phyloP scores from a whole-genome alignment of 1,140 invertebrate genomes.

The Amphibalanus amphitrite region DNA sequence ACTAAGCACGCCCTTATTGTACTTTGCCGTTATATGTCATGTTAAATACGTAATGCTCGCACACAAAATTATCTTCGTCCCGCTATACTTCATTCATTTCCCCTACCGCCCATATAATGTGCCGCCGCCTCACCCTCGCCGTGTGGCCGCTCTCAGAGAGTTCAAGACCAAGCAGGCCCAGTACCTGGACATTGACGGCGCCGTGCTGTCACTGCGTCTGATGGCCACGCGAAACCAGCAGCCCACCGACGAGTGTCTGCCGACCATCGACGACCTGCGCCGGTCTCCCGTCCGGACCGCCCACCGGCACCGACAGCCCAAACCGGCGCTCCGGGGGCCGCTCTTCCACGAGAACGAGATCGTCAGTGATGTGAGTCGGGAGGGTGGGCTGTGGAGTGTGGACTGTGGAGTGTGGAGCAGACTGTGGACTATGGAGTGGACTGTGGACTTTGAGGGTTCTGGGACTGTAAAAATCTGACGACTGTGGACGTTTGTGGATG shows the following conservation, averaged over 20 bases:
- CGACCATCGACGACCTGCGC: not conserved
- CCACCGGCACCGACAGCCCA: not conserved
- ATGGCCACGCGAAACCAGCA: not conserved
- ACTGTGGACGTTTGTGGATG: too few species aligned
- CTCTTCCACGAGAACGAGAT: not conserved
- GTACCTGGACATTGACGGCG: not conserved
- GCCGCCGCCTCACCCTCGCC: too few species aligned
- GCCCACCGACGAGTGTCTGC: not conserved
- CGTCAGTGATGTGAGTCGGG: not conserved
- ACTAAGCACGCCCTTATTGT: too few species aligned
- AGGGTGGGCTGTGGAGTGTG: too few species aligned
- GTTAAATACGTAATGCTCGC: too few species aligned
- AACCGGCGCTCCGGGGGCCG: constrained; percentile 21
- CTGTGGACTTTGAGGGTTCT: not conserved
- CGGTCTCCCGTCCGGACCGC: not conserved
- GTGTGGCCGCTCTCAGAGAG: too few species aligned
- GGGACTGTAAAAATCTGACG: too few species aligned
- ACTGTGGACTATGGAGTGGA: not conserved
- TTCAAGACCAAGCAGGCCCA: not conserved
- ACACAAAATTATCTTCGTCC: too few species aligned
- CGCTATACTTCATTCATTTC: too few species aligned
- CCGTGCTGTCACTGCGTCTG: not conserved
- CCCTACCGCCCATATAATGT: too few species aligned
- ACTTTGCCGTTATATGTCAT: too few species aligned
- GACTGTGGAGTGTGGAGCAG: too few species aligned